phyloP scores from a whole-genome alignment of 1,140 invertebrate species.

The Heterodera schachtii region DNA sequence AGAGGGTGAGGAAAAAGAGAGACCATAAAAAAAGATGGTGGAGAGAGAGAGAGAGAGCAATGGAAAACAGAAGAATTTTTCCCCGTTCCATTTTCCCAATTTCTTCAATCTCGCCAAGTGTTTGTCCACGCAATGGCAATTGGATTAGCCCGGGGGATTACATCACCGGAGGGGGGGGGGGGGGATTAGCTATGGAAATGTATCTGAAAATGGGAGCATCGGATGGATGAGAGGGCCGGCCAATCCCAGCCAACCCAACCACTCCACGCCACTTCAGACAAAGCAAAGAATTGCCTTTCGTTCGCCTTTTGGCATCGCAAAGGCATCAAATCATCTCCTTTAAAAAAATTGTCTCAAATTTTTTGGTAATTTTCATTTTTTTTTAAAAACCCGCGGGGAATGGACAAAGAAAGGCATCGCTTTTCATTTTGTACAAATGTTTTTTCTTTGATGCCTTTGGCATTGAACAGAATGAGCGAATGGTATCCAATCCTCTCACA shows the following conservation, averaged over 20 bases:
- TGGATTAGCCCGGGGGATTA: neutral
- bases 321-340: neutral
- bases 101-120: neutral
- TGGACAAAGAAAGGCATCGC: neutral
- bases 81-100: neutral
- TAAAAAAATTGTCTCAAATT: too few relatives aligned
- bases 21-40: neutral
- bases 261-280: neutral
- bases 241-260: neutral
- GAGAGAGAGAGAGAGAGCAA: neutral
- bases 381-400: neutral
- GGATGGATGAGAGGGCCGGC: too few relatives aligned
- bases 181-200: slow-evolving; percentile 3
- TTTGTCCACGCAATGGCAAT: slow-evolving; percentile 6
- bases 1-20: neutral
- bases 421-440: too few relatives aligned
- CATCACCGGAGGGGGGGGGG: neutral
- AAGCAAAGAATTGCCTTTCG: neutral
- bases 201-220: neutral
- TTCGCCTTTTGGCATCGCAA: neutral
- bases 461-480: neutral
- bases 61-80: neutral
- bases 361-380: neutral
- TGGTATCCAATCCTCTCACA: too few relatives aligned
- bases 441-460: too few relatives aligned